phyloP scores from a whole-genome alignment of 2,113 vertebrate species.

The Oncorhynchus clarkii region DNA sequence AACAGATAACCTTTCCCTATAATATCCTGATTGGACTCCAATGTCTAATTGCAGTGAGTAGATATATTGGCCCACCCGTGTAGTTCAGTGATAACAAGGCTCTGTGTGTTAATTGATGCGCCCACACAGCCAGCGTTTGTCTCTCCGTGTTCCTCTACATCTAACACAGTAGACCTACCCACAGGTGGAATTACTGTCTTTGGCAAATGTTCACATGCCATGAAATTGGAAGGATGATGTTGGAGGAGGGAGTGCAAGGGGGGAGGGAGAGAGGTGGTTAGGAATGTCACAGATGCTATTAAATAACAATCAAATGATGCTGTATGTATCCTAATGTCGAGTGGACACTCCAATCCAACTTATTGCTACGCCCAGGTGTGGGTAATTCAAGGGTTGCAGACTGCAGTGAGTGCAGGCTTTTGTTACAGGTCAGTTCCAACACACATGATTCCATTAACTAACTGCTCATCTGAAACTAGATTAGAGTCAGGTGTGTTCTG shows the following conservation, averaged over 20 bases:
- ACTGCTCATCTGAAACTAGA: no score
- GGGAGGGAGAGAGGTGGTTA: not conserved
- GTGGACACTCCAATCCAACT: not conserved
- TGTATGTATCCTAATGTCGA: not conserved
- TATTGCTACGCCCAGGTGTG: not conserved
- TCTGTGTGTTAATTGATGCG: not conserved
- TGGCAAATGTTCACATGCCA: constrained; percentile 5
- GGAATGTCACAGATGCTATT: not conserved
- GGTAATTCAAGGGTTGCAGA: not conserved
- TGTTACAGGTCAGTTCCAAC: not conserved
- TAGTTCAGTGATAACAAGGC: not conserved
- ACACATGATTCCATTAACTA: not conserved
- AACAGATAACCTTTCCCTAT: not conserved
- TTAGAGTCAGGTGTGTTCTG: no score
- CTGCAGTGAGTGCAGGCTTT: not conserved
- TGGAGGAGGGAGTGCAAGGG: not conserved
- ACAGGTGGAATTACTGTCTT: not conserved
- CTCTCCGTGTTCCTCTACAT: not conserved
- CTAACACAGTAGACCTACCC: not conserved
- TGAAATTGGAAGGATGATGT: constrained; percentile 5
- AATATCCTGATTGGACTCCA: not conserved
- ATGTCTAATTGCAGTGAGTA: not conserved
- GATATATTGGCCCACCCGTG: not conserved
- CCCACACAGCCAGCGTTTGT: not conserved
- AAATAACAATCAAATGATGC: not conserved